These are phyloP conservation scores for Rhineura floridana DNA, from an alignment of 2,113 vertebrate genomes.

Conservation along the genomic window DNA sequence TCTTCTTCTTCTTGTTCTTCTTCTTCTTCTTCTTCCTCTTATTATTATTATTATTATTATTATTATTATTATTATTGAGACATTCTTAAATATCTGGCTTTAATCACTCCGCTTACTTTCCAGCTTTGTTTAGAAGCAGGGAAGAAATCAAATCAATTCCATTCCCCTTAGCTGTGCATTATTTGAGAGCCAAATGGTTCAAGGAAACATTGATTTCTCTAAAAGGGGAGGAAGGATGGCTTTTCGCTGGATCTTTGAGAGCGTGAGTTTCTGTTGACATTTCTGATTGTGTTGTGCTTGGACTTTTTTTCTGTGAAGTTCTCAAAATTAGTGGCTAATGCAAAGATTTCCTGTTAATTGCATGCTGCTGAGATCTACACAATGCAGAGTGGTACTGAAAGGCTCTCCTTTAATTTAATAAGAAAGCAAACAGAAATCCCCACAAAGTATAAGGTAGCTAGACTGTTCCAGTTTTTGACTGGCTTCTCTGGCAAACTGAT, in stretches of 20 bases:
- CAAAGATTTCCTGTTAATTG: not conserved
- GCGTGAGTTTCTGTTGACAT: not conserved
- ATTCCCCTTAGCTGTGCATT: fast-evolving
- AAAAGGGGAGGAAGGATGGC: not conserved
- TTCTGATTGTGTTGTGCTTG: not conserved
- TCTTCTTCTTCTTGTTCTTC: too few relatives aligned
- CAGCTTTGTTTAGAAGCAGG: not conserved
- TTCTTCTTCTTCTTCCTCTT: too few relatives aligned
- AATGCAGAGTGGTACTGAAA: not conserved
- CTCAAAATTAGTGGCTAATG: not conserved
- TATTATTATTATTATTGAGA: too few relatives aligned
- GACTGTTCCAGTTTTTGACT: not conserved
- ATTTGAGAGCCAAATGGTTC: not conserved
- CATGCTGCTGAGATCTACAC: not conserved
- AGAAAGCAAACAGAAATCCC: not conserved
- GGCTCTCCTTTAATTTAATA: not conserved
- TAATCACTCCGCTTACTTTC: not conserved
- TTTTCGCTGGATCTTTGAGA: not conserved
- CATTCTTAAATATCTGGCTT: not conserved
- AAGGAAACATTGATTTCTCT: not conserved
- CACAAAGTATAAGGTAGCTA: not conserved
- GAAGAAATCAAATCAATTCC: not conserved
- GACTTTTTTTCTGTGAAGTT: not conserved
- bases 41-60: too few relatives aligned
- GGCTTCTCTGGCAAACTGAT: not conserved